These are phyloP conservation scores for Catalaphyllia jardinei DNA, from an alignment of 64 coral and sea anemone species.

Conservation along the genomic window DNA sequence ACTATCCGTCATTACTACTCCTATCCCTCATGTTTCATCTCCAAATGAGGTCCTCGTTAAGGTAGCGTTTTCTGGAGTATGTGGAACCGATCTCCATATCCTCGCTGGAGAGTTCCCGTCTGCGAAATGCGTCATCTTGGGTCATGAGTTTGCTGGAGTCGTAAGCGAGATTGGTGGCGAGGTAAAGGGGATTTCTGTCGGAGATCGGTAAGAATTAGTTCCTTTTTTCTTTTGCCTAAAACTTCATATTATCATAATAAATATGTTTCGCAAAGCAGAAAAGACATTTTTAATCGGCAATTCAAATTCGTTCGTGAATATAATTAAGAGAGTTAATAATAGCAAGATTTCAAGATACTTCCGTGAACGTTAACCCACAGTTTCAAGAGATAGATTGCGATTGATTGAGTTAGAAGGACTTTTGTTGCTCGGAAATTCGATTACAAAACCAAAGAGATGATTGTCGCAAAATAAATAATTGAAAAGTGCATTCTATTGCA, in stretches of 20 bases:
- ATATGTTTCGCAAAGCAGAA: no score
- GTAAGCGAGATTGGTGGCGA: constrained; percentile 85
- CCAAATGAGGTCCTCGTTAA: constrained; percentile 90
- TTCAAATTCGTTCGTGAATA: neutral
- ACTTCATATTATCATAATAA: no score
- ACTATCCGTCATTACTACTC: constrained; percentile 88
- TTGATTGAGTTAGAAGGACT: neutral
- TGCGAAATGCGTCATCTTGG: constrained; percentile 80
- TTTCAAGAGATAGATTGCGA: neutral
- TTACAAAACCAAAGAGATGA: neutral
- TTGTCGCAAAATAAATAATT: neutral
- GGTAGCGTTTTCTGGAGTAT: constrained; percentile 88
- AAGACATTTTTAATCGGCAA: no score
- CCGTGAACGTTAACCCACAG: no score
- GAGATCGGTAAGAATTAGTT: constrained; percentile 70
- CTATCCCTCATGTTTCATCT: constrained; percentile 78
- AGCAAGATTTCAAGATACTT: no score
- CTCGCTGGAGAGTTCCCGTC: constrained; percentile 78
- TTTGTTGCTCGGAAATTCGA: neutral
- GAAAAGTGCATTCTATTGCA: neutral
- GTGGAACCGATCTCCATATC: constrained; percentile 75
- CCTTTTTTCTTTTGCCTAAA: neutral
- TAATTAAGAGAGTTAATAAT: no score
- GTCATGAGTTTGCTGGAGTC: constrained; percentile 94
- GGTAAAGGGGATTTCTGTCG: constrained; percentile 87